phyloP scores from a whole-genome alignment of 2,888 invertebrate genomes.

The Drosophila nr. fundita region DNA sequence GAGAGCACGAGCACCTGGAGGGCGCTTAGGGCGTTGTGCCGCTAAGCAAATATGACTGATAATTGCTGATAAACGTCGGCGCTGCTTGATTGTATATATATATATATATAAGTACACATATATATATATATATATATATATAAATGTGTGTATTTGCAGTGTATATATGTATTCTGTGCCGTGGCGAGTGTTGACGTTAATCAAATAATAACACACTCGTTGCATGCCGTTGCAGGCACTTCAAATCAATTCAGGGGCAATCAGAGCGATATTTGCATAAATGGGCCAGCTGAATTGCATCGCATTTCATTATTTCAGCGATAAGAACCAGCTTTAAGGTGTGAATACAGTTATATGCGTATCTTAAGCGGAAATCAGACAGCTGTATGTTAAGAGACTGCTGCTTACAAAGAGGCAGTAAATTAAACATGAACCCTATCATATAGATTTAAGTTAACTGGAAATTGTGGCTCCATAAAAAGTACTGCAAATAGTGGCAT shows the following conservation, averaged over 20 bases:
- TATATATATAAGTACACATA: neutral
- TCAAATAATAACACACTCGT: conserved; percentile 51
- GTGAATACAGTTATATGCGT: conserved; percentile 15
- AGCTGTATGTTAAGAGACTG: conserved; percentile 24
- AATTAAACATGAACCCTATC: conserved; percentile 11
- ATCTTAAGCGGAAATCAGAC: conserved; percentile 29
- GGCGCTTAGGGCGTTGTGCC: conserved; percentile 63
- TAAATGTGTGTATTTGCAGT: neutral
- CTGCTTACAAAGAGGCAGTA: conserved; percentile 16
- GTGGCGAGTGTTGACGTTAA: conserved; percentile 63
- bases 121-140: neutral
- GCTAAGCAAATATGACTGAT: conserved; percentile 61
- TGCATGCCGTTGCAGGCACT: conserved; percentile 37
- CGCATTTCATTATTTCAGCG: conserved; percentile 26
- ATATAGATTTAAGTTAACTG: conserved; percentile 2
- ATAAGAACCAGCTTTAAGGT: conserved; percentile 45
- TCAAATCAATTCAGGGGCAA: conserved; percentile 54
- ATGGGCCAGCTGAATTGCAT: conserved; percentile 39
- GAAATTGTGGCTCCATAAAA: neutral
- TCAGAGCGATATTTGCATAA: conserved; percentile 66
- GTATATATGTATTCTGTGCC: neutral
- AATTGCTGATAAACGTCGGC: conserved; percentile 65
- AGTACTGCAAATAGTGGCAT: conserved; percentile 2
- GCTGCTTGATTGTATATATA: conserved; percentile 31
- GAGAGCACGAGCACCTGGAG: conserved; percentile 42